Base-by-base conservation (phyloP, 2,888 invertebrate genomes). In the Phaonia tiefii region DNA sequence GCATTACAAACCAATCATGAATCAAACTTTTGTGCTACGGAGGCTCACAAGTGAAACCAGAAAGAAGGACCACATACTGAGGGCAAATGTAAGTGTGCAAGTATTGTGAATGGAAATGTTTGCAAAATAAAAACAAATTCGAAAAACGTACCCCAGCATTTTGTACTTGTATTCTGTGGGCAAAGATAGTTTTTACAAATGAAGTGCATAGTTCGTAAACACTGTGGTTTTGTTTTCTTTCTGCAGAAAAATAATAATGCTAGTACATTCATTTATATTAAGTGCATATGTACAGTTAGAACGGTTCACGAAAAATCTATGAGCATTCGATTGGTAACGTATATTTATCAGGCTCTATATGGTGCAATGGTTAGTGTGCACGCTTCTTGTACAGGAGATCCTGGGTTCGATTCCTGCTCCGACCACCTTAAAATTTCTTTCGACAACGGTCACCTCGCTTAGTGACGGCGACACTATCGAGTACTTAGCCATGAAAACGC, bases 31-130 rank as follows among this genome's bases (percentile, higher is more conserved):
- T 42, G 5, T 22, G 20, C 2, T 22, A 11, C 42, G 42, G 42
- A 15, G 63, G 22, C 13, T 37, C 20, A 3, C 22, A 63, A 63
- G 20, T 42, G 22, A 17, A 42, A 39, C 13, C 20, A 8, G 11
- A 63, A 63, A 15, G 39, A 63, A 63, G 13, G 22, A 63, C 39
- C 42, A 42, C 63, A 63, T 42, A 42, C 63, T 63, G 60, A 2
- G 60, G 39, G 60, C 20, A 22, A 42, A 22, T 31, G n/a, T 2
- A 60, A 39, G 20, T 51, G 17, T 20, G 20, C 20, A 8, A 13
- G 54, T 54, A 25, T 22, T 22, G 42, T 5, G 39, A 42, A 42
- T 17, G 63, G 63, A 42, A 63, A 39, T 63, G 63, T 20, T 42
- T 4, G 22, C 2, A 22, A 63, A 13, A 60, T 20, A 20, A 63